Percentiles rank a stretch among this genome's conserved stretches.
Conservation (phyloP, 2,113 vertebrate species). For the Zosterops hypoxanthus region DNA sequence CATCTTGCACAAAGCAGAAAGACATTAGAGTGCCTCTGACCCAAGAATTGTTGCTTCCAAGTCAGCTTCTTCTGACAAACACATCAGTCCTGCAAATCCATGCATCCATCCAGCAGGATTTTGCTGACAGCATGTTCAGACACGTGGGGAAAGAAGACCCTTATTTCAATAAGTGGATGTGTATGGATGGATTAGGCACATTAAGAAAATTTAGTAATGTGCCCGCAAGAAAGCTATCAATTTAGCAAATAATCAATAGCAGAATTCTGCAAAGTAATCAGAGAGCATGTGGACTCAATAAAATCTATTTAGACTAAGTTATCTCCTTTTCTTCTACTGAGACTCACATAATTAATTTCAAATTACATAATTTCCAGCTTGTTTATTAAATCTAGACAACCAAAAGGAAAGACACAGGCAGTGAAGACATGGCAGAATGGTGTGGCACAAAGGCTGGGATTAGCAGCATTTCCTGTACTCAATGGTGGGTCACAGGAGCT, state of each 20-base stretch:
- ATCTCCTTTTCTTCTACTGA: neutral
- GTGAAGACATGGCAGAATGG: neutral
- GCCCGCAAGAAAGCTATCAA: neutral
- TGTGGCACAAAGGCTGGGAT: neutral
- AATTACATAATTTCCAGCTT: neutral
- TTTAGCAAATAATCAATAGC: neutral
- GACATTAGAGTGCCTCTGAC: neutral
- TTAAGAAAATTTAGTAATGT: neutral
- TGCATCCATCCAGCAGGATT: neutral
- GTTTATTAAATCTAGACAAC: neutral
- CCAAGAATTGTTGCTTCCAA: neutral
- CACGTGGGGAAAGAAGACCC: rapidly evolving
- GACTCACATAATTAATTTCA: neutral
- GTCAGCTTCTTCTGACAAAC: neutral
- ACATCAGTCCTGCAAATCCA: neutral
- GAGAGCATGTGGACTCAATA: neutral
- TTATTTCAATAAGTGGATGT: neutral
- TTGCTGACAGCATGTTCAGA: neutral
- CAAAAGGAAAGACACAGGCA: neutral
- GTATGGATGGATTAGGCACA: neutral
- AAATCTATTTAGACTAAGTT: neutral
- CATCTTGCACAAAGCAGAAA: neutral
- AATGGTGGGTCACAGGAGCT: neutral
- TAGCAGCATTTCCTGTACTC: neutral
- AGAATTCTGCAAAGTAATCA: neutral